Base-by-base conservation (phyloP, 1,140 invertebrate genomes). In the Zaprionus gabonicus region DNA sequence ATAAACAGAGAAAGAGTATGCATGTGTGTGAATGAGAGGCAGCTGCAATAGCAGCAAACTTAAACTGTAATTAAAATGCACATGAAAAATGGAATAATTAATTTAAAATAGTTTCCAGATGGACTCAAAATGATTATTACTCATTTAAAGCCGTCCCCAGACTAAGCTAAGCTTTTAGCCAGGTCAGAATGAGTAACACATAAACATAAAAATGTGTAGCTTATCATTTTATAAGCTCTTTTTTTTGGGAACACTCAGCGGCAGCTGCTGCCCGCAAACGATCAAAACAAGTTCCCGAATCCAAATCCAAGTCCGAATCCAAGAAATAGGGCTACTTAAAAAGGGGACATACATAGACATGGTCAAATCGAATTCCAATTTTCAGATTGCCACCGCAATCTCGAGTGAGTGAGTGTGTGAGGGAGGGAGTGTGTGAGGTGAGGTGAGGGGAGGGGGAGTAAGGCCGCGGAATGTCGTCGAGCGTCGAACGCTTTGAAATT, bases 401-500 rank as follows among this genome's bases (percentile, higher is more conserved):
- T 53, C 65, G 1, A 46, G 41, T 17, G n/a, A 27, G 36, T 34
- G 36, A 36, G 57, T 3, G 27, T 2, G 27, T 0, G 31, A 34
- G 31, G 31, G 15, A 34, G 13, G 63, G 31, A 31, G 67, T 62
- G 59, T 71, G 55, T 64, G n/a, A 38, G 49, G 79, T 44, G 56
- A 65, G 66, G 44, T 55, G n/a, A 38, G 44, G 80, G 49, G 51
- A 62, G 66, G 49, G 55, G 56, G 4, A 36, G n/a, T 20, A 36
- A 4, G n/a, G 34, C 6, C 36, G 55, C 59, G 83, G 83, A 87
- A 88, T 87, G 81, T 83, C 74, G 83, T 86, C 66, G 72, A 80
- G 41, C 56, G 70, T 72, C 77, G 80, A 87, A 80, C 70, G 84
- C 83, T 87, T 91, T 91, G 88, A 91, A 91, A 91, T 91, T 91